A percentile compares a stretch with the other conserved stretches of the same genome.
Conservation (phyloP, 1,140 invertebrate species). For the Macrosteles quadrilineatus region DNA sequence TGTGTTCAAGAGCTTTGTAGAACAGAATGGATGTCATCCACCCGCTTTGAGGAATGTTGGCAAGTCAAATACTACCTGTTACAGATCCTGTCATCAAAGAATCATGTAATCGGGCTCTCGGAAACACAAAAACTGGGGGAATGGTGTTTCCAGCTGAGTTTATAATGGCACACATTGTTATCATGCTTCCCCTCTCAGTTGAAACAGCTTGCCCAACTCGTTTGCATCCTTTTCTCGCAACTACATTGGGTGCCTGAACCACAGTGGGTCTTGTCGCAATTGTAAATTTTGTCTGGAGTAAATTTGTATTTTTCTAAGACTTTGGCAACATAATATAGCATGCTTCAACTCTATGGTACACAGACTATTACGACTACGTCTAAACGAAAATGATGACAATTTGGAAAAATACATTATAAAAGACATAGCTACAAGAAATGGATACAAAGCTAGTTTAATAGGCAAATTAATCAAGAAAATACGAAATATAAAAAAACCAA, state of each 20-base stretch:
- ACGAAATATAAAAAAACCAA: too few relatives aligned
- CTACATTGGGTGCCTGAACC: constrained; percentile 35
- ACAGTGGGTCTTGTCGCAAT: constrained; percentile 52
- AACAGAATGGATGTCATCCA: too few relatives aligned
- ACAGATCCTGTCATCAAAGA: constrained; percentile 42
- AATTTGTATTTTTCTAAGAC: constrained; percentile 44
- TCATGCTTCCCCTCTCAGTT: constrained; percentile 42
- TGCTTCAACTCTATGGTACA: too few relatives aligned
- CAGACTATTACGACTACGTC: too few relatives aligned
- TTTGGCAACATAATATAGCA: constrained; percentile 43
- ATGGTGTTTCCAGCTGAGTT: constrained; percentile 45
- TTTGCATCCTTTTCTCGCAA: constrained; percentile 28
- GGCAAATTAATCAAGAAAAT: too few relatives aligned
- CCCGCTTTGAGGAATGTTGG: too few relatives aligned
- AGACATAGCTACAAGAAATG: too few relatives aligned
- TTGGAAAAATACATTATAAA: too few relatives aligned
- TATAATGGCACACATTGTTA: constrained; percentile 41
- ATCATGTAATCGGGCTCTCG: constrained; percentile 41
- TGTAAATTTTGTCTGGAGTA: constrained; percentile 42
- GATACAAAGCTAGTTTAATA: too few relatives aligned
- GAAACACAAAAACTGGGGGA: constrained; percentile 51
- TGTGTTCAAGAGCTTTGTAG: too few relatives aligned
- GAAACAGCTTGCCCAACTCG: background rate
- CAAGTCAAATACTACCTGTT: constrained; percentile 41
- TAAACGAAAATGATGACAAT: too few relatives aligned